phyloP scores from a whole-genome alignment of 2,797 vertebrate species.

The Acestrorhynchus altus region DNA sequence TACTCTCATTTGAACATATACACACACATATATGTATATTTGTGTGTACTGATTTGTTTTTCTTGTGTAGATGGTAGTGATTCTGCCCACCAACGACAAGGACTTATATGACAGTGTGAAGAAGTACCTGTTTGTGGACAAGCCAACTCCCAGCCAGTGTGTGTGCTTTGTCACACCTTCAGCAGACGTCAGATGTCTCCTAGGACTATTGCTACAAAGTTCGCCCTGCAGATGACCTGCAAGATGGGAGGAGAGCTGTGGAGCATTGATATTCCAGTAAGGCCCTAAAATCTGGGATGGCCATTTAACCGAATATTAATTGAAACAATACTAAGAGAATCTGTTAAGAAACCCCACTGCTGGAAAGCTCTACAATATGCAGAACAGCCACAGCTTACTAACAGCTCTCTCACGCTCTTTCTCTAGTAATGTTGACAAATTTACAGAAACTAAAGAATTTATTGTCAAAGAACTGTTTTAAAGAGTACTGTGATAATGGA shows the following conservation, averaged over 20 bases:
- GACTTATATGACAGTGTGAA: slow-evolving; percentile 93
- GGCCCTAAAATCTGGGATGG: slow-evolving; percentile 36
- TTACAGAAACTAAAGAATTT: no score
- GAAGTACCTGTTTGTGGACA: slow-evolving; percentile 92
- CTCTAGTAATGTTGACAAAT: no score
- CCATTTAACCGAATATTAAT: background rate
- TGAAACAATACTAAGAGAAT: no score
- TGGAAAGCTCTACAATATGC: no score
- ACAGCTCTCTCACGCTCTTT: no score
- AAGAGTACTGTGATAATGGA: no score
- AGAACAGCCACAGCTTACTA: no score
- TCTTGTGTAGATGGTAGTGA: slow-evolving; percentile 81
- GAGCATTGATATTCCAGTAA: slow-evolving; percentile 93
- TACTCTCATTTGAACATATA: no score
- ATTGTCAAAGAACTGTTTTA: no score
- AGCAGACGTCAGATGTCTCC: slow-evolving; percentile 82
- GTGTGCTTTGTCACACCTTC: slow-evolving; percentile 88
- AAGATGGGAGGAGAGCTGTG: slow-evolving; percentile 98
- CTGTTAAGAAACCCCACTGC: no score
- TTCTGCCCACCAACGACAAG: slow-evolving; percentile 88
- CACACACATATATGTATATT: no score
- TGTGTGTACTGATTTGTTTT: no score
- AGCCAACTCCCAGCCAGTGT: slow-evolving; percentile 93
- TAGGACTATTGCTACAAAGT: slow-evolving; percentile 92
- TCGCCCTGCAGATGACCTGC: slow-evolving; percentile 93